A percentile compares a stretch with the other conserved stretches of the same genome.
phyloP scores from a whole-genome alignment of 1,140 invertebrate species.

The Papilio xuthus region DNA sequence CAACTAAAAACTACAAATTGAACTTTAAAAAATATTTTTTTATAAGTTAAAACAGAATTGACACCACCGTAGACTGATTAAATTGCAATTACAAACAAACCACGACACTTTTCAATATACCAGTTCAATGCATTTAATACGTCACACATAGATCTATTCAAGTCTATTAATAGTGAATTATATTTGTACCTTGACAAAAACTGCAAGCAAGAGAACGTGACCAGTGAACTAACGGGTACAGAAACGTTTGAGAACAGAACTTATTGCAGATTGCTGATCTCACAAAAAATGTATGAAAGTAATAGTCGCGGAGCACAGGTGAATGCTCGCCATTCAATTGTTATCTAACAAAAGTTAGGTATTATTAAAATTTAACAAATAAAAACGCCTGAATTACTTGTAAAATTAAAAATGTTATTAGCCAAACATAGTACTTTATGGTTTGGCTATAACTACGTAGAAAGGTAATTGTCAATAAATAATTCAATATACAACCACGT shows the following conservation, averaged over 20 bases:
- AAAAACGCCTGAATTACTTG: too few species aligned
- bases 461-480: too few species aligned
- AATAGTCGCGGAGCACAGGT: background rate
- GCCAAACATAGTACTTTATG: too few species aligned
- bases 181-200: constrained; percentile 18
- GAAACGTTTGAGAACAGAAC: background rate
- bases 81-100: background rate
- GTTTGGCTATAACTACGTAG: too few species aligned
- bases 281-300: constrained; percentile 7
- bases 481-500: too few species aligned
- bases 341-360: background rate
- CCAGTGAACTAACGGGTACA: background rate
- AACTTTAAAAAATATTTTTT: too few species aligned
- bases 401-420: too few species aligned
- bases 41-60: background rate
- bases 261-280: background rate
- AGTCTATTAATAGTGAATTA: constrained; percentile 3
- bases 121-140: constrained; percentile 13
- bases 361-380: background rate
- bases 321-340: background rate
- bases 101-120: background rate
- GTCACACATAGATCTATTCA: background rate
- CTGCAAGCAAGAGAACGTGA: constrained; percentile 26
- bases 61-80: background rate
- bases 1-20: too few species aligned